phyloP scores from a whole-genome alignment of 2,797 vertebrate genomes.

The Luscinia luscinia region DNA sequence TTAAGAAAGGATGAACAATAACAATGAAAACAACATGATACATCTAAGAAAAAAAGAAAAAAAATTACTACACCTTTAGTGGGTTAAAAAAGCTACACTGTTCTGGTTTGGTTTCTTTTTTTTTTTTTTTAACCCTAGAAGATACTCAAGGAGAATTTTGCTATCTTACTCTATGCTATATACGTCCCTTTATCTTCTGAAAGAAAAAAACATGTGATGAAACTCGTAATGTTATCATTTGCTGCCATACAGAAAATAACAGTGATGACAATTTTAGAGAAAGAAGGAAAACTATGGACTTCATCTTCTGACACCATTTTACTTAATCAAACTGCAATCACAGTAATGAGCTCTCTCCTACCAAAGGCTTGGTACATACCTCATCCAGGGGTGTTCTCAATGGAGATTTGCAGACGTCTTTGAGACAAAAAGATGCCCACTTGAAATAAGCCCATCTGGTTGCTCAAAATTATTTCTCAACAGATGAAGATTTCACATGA shows the following conservation, averaged over 20 bases:
- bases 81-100: constrained; percentile 29
- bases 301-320: constrained; percentile 61
- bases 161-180: background rate
- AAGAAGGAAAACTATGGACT: constrained; percentile 49
- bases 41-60: background rate
- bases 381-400: constrained; percentile 67
- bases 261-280: constrained; percentile 43
- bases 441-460: constrained; percentile 64
- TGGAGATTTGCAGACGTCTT: constrained; percentile 67
- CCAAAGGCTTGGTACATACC: constrained; percentile 71
- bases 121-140: background rate
- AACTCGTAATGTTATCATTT: background rate
- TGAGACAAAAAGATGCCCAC: constrained; percentile 75
- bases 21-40: constrained; percentile 65
- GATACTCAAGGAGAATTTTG: background rate
- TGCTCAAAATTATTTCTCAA: constrained; percentile 43
- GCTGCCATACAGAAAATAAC: constrained; percentile 47
- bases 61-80: background rate
- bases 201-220: background rate
- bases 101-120: background rate
- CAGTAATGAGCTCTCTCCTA: constrained; percentile 43
- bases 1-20: constrained; percentile 76
- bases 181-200: background rate
- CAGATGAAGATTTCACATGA: constrained; percentile 58
- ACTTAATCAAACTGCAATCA: constrained; percentile 51